Evolutionary conservation across 2,888 invertebrate genomes (phyloP).

Genomic region (Osedax frankpressi): DNA sequence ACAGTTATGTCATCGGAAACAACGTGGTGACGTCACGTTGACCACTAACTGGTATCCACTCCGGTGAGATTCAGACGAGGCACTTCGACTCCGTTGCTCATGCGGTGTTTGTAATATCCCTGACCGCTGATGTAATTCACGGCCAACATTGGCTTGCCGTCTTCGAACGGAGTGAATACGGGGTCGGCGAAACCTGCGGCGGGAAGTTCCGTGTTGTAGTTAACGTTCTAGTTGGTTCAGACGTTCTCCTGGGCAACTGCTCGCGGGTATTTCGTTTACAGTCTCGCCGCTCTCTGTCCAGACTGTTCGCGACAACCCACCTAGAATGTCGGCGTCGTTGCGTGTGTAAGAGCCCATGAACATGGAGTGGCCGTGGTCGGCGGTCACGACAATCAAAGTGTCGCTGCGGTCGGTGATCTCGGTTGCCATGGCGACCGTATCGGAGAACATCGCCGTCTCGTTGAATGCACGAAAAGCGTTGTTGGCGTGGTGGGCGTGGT

Average conservation of each 20-base stretch:
- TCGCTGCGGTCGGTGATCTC: slow-evolving; percentile 54
- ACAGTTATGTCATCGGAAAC: too few species aligned
- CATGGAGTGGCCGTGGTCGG: slow-evolving; percentile 46
- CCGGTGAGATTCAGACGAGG: neutral
- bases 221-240: too few species aligned
- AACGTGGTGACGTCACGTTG: neutral
- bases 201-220: too few species aligned
- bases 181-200: too few species aligned
- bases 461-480: slow-evolving; percentile 53
- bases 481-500: slow-evolving; percentile 55
- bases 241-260: too few species aligned
- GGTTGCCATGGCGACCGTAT: slow-evolving; percentile 56
- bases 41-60: neutral
- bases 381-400: slow-evolving; percentile 60
- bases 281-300: too few species aligned
- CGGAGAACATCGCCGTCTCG: slow-evolving; percentile 65
- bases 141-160: slow-evolving; percentile 33
- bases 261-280: too few species aligned
- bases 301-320: too few species aligned
- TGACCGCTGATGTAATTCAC: slow-evolving; percentile 39
- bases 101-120: slow-evolving; percentile 13
- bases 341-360: slow-evolving; percentile 38
- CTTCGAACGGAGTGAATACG: too few species aligned
- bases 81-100: neutral
- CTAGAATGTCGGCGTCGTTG: slow-evolving; percentile 37